Conservation (phyloP, 2,888 invertebrate genomes). For the Fragum fragum region DNA sequence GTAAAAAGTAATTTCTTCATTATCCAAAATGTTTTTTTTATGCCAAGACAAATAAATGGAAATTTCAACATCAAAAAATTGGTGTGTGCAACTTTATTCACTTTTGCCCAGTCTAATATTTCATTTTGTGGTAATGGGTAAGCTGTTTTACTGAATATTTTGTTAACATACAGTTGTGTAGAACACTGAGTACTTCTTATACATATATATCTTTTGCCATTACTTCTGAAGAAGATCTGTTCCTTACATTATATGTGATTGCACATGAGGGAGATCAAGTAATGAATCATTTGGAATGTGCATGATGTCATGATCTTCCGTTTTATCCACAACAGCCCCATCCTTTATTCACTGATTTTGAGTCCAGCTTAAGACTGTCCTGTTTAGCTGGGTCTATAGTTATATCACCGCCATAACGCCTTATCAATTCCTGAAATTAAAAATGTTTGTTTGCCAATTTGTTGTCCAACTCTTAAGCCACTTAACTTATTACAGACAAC, state of each 20-base stretch:
- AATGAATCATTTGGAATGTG: conserved; percentile 14
- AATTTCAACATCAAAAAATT: too few relatives aligned
- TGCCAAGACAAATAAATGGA: too few relatives aligned
- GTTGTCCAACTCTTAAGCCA: too few relatives aligned
- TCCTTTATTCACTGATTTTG: conserved; percentile 43
- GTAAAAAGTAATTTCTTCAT: too few relatives aligned
- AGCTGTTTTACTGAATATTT: background rate
- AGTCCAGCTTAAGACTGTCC: conserved; percentile 66
- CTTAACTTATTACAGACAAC: too few relatives aligned
- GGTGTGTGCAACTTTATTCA: too few relatives aligned
- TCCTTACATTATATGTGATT: background rate
- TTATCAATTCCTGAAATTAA: conserved; percentile 77
- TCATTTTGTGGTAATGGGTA: too few relatives aligned
- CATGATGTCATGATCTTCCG: background rate
- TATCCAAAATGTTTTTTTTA: too few relatives aligned
- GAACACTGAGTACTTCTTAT: background rate
- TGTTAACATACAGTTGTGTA: background rate
- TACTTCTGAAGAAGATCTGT: background rate
- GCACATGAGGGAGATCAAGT: background rate
- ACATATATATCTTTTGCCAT: background rate
- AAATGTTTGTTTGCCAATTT: background rate
- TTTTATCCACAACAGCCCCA: conserved; percentile 51
- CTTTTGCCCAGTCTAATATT: too few relatives aligned
- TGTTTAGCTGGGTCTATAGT: conserved; percentile 67
- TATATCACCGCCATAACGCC: conserved; percentile 78